Conservation (phyloP, 2,113 vertebrate genomes). For the Neofelis nebulosa region DNA sequence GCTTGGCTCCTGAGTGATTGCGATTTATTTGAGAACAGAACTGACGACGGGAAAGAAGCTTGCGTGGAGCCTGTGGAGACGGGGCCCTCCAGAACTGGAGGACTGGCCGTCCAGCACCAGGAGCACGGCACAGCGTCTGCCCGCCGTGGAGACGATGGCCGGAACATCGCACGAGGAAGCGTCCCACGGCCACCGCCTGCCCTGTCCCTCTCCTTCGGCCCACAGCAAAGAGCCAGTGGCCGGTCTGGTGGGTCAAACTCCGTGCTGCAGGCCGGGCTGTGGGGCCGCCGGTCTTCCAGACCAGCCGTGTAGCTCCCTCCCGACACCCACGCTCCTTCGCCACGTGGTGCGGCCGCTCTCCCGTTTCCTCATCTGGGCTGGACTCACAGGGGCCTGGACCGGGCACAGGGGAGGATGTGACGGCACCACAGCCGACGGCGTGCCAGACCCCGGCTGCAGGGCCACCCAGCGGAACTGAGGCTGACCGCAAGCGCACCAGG, state of each 20-base stretch:
- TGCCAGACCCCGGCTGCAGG: background rate
- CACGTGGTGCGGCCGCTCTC: background rate
- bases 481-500: rapidly evolving
- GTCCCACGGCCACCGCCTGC: rapidly evolving
- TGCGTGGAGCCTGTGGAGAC: background rate
- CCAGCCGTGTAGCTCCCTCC: rapidly evolving
- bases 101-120: rapidly evolving
- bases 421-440: rapidly evolving
- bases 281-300: background rate
- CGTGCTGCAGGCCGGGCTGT: rapidly evolving
- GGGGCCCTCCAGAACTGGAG: rapidly evolving
- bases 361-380: background rate
- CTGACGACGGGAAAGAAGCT: background rate
- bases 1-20: background rate
- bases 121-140: rapidly evolving
- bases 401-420: rapidly evolving
- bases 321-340: rapidly evolving
- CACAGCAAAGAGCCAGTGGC: background rate
- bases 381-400: no score
- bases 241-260: rapidly evolving
- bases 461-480: background rate
- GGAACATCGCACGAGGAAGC: rapidly evolving
- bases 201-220: background rate
- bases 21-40: background rate
- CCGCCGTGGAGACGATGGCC: rapidly evolving